phyloP scores from a whole-genome alignment of 2,797 vertebrate species.

The Darevskia mixta region DNA sequence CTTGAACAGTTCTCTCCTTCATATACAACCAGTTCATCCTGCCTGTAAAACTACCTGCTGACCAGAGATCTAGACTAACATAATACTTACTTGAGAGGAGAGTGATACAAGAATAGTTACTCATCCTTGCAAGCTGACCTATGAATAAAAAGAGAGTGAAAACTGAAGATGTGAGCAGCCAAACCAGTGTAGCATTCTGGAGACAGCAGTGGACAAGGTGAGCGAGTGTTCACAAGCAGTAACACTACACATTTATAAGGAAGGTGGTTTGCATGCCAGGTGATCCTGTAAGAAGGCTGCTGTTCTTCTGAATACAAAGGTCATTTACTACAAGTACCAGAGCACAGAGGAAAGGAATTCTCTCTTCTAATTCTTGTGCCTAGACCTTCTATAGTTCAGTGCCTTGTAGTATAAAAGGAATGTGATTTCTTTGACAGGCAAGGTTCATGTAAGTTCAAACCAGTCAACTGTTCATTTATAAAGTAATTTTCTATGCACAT shows the following conservation, averaged over 20 bases:
- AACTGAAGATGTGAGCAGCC: conserved; percentile 79
- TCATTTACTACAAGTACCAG: conserved; percentile 55
- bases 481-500: conserved; percentile 23
- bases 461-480: conserved; percentile 47
- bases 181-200: conserved; percentile 78
- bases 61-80: conserved; percentile 55
- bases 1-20: background rate
- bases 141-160: conserved; percentile 80
- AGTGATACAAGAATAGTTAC: conserved; percentile 80
- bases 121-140: conserved; percentile 97
- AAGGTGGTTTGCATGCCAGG: conserved; percentile 15
- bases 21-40: background rate
- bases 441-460: conserved; percentile 3
- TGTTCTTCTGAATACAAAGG: conserved; percentile 28
- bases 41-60: conserved; percentile 5
- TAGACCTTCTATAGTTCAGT: conserved; percentile 19
- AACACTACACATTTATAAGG: conserved; percentile 42
- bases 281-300: background rate
- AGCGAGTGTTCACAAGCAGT: conserved; percentile 44
- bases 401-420: background rate
- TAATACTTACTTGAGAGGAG: conserved; percentile 87
- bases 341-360: conserved; percentile 7
- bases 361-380: conserved; percentile 39
- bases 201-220: conserved; percentile 75
- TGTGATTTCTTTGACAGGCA: background rate